phyloP scores from a whole-genome alignment of 2,888 invertebrate genomes.

The Drosophila meridionalis region DNA sequence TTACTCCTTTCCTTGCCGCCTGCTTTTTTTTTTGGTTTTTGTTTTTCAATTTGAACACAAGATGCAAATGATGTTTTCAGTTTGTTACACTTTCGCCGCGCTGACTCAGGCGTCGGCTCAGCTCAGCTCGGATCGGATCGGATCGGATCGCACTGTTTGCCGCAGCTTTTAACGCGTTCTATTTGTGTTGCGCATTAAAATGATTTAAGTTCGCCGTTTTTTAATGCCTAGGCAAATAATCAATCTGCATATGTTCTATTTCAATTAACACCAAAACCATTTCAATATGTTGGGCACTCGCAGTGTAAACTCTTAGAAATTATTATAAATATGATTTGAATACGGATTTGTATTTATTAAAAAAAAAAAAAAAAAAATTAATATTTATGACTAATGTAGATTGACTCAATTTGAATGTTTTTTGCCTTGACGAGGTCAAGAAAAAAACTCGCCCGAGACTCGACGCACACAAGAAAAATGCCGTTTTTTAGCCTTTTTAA shows the following conservation, averaged over 20 bases:
- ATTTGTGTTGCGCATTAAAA: slow-evolving; percentile 57
- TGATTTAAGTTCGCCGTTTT: slow-evolving; percentile 21
- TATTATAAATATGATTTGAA: too few relatives aligned
- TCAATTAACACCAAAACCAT: not conserved
- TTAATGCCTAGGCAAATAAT: slow-evolving; percentile 58
- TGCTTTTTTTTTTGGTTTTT: slow-evolving; percentile 27
- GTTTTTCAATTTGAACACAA: slow-evolving; percentile 63
- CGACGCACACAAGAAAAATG: too few relatives aligned
- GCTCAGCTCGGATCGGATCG: not conserved
- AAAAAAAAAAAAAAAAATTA: too few relatives aligned
- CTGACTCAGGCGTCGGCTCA: slow-evolving; percentile 13
- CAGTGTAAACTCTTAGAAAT: too few relatives aligned
- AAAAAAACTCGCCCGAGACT: too few relatives aligned
- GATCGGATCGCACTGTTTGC: slow-evolving; percentile 51
- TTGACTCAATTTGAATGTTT: too few relatives aligned
- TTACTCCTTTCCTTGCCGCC: slow-evolving; percentile 66
- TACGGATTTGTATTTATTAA: too few relatives aligned
- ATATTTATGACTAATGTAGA: too few relatives aligned
- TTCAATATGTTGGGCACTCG: too few relatives aligned
- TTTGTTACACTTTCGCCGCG: slow-evolving; percentile 53
- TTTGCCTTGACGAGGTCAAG: too few relatives aligned
- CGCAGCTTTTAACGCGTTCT: slow-evolving; percentile 50
- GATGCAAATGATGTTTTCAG: slow-evolving; percentile 79
- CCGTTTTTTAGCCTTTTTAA: too few relatives aligned
- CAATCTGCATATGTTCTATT: slow-evolving; percentile 16